These are phyloP conservation scores for Ivindomyrus marchei DNA, from an alignment of 2,113 vertebrate species.

Conservation along the genomic window DNA sequence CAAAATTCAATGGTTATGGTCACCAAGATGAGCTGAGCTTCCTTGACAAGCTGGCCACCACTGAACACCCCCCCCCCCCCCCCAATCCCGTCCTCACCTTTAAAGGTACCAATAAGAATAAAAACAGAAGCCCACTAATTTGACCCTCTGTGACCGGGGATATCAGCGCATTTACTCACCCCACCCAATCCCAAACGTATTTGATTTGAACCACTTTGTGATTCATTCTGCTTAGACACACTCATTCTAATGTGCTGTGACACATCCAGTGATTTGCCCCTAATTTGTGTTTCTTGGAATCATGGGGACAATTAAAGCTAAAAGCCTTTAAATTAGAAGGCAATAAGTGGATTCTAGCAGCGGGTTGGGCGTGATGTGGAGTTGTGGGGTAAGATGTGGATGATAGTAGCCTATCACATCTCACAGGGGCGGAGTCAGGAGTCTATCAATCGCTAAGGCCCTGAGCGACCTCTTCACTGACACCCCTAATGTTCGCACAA, in stretches of 20 bases:
- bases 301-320: slow-evolving; percentile 21
- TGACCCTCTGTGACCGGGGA: not conserved
- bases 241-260: slow-evolving; percentile 30
- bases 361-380: not conserved
- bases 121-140: not conserved
- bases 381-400: not conserved
- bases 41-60: not conserved
- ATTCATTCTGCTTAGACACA: not conserved
- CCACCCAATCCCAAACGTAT: not conserved
- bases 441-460: not conserved
- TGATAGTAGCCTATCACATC: not conserved
- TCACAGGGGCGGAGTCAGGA: not conserved
- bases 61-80: not conserved
- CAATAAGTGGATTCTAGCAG: not conserved
- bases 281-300: slow-evolving; percentile 10
- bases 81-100: not conserved
- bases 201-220: not conserved
- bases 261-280: slow-evolving; percentile 32
- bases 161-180: not conserved
- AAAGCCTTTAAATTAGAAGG: slow-evolving; percentile 14
- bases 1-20: not conserved
- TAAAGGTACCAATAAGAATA: not conserved
- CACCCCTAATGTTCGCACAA: not conserved
- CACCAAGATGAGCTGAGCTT: not conserved
- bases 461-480: not conserved